A percentile compares a stretch with the other conserved stretches of the same genome.
These are phyloP conservation scores for Ctenosaura bakeri DNA, from an alignment of 2,797 vertebrate species.

Conservation along the genomic window DNA sequence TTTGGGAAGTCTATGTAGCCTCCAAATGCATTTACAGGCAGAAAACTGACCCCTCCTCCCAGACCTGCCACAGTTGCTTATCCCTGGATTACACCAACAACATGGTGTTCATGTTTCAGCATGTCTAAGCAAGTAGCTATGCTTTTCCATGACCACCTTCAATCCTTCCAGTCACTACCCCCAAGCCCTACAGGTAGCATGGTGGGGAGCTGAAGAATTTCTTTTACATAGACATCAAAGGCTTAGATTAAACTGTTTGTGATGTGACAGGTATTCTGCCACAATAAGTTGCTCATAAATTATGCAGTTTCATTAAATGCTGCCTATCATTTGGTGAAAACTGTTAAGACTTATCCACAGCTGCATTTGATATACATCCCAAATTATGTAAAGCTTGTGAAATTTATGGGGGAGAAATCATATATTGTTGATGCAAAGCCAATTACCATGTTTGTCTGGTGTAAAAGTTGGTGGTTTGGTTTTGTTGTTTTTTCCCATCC, in stretches of 20 bases:
- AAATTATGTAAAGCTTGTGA: neutral
- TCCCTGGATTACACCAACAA: no score
- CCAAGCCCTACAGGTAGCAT: neutral
- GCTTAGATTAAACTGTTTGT: neutral
- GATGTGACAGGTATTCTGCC: neutral
- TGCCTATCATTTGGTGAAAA: neutral
- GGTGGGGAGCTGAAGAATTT: neutral
- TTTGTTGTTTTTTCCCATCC: neutral
- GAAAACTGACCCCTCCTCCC: no score
- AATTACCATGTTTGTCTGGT: slow-evolving; percentile 40
- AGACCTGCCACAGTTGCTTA: no score
- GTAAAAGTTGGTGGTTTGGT: neutral
- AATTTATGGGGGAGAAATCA: neutral
- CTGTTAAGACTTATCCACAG: slow-evolving; percentile 16
- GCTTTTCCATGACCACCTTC: neutral
- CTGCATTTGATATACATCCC: neutral
- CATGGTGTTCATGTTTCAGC: neutral
- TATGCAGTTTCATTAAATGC: neutral
- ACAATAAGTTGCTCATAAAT: neutral
- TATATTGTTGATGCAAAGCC: slow-evolving; percentile 15
- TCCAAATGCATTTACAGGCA: no score
- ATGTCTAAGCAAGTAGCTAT: neutral
- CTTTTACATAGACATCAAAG: neutral
- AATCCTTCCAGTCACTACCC: neutral
- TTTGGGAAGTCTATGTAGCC: no score